A percentile compares a stretch with the other conserved stretches of the same genome.
phyloP scores from a whole-genome alignment of 2,797 vertebrate genomes.

The Syndactyla subalaris region DNA sequence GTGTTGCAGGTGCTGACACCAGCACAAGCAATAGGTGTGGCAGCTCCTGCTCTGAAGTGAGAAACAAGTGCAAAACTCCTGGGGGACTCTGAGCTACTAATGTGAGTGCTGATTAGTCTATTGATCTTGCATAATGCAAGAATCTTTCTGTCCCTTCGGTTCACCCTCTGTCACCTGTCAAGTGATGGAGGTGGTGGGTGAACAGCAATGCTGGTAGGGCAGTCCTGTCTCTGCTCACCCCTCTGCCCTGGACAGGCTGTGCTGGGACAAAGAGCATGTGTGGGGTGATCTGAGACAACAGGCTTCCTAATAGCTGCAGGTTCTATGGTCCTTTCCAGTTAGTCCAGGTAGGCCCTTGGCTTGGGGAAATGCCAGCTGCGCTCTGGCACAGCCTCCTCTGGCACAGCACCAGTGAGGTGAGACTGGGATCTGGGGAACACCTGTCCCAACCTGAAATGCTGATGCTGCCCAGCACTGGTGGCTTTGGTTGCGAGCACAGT shows the following conservation, averaged over 20 bases:
- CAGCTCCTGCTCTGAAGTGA: neutral
- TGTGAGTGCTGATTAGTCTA: conserved; percentile 2
- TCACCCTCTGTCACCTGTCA: conserved; percentile 44
- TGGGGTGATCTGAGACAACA: accelerated
- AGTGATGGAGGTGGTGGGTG: neutral
- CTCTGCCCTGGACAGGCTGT: neutral
- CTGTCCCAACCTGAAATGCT: neutral
- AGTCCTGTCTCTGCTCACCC: neutral
- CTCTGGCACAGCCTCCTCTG: neutral
- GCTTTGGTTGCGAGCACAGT: neutral
- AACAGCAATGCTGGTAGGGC: neutral
- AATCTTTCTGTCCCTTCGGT: neutral
- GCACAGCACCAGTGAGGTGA: neutral
- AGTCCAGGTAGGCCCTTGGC: neutral
- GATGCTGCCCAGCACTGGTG: neutral
- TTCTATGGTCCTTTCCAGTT: neutral
- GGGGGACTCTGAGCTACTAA: neutral
- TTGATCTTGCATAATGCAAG: conserved; percentile 6
- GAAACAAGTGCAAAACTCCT: neutral
- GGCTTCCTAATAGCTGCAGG: neutral
- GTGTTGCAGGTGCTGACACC: neutral
- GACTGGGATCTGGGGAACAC: neutral
- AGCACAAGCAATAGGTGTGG: neutral
- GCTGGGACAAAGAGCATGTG: neutral
- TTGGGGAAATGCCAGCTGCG: neutral